Evolutionary conservation across 2,888 invertebrate species (phyloP), one percentile per base, ranked within the genome.

Genomic region (Stenolophus ochropezus): DNA sequence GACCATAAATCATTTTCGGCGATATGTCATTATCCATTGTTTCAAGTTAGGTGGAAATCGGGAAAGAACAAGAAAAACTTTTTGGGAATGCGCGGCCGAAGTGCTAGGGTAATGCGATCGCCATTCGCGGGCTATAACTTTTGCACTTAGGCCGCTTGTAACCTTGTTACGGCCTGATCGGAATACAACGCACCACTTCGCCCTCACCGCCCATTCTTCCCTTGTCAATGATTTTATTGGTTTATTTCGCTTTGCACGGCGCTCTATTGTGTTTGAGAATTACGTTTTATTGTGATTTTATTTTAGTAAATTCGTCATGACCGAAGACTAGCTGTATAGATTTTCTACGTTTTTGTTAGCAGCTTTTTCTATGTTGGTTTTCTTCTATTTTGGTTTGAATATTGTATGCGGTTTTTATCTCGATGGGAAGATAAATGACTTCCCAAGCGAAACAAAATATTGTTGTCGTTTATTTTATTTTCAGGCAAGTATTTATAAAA

Each of bases 241-340:
- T 79, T 71, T 79, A 71, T 79, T 79, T 71, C 61, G 25, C 47
- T 79, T 49, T 69, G 47, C 65, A 23, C 79, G 65, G 18, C 14
- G 14, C 71, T n/a, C 71, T 79, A 79, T 79, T 79, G 79, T 79
- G 71, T 79, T 79, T 79, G 79, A 69, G 71, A 79, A 79, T 79
- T 79, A 79, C 53, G 79, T 79, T 79, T 79, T 79, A 79, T 79
- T 79, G 79, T 71, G 79, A 79, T 79, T 79, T 71, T 71, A 79
- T 79, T 79, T 79, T 20, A 79, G 79, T 56, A 79, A 79, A 79
- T 71, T 79, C 71, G 79, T 79, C 71, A 79, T 79, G 42, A 78
- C 23, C 14, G 25, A 65, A 78, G 49, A 49, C 27, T 33, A 4
- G 61, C 65, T 18, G 61, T 78, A 78, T 78, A 65, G 78, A 78